These are phyloP conservation scores for Damaliscus lunatus DNA, from an alignment of 2,113 vertebrate genomes.

Conservation along the genomic window DNA sequence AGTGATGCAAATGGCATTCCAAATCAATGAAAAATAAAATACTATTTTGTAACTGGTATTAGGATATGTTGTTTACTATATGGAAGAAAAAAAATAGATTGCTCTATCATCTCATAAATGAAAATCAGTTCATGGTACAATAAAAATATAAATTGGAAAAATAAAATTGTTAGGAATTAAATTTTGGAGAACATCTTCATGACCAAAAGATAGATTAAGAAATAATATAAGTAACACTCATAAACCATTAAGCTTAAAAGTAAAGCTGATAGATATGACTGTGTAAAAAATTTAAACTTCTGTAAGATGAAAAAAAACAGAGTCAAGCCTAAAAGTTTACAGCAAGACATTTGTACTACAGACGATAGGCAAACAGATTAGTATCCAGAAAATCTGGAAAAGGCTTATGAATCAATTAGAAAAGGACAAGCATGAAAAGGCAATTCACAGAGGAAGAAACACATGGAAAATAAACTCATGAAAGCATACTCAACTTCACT, in stretches of 20 bases:
- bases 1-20: background rate
- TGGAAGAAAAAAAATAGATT: background rate
- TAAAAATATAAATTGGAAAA: background rate
- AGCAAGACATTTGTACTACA: background rate
- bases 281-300: background rate
- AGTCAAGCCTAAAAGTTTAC: background rate
- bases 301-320: background rate
- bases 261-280: background rate
- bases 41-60: background rate
- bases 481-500: background rate
- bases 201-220: background rate
- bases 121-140: background rate
- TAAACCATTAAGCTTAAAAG: background rate
- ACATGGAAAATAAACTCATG: background rate
- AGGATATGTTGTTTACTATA: background rate
- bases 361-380: background rate
- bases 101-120: background rate
- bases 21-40: background rate
- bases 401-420: background rate
- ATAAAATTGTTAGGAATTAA: background rate
- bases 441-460: background rate
- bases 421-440: background rate
- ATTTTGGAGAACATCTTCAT: background rate
- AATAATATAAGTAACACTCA: background rate
- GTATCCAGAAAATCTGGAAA: background rate